Conservation (phyloP, 2,113 vertebrate genomes). For the Puffinus mauretanicus region DNA sequence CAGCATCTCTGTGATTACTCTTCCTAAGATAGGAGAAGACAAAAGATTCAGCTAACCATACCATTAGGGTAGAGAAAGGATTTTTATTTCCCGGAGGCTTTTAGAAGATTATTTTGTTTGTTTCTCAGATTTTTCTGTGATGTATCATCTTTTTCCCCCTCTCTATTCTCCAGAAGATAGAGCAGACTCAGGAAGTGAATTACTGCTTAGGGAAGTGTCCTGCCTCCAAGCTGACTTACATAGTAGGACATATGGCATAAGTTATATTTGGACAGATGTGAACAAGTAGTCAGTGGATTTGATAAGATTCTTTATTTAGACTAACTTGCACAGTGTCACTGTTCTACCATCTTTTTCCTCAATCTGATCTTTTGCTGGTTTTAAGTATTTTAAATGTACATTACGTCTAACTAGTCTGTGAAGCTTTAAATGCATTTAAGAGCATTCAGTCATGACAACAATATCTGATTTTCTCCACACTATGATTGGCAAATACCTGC, state of each 20-base stretch:
- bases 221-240: conserved; percentile 66
- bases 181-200: conserved; percentile 60
- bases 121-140: conserved; percentile 26
- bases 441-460: not conserved
- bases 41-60: not conserved
- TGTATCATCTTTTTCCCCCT: not conserved
- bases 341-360: conserved; percentile 46
- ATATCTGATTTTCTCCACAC: not conserved
- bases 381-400: conserved; percentile 4
- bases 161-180: conserved; percentile 35
- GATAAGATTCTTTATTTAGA: conserved; percentile 70
- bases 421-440: conserved; percentile 6
- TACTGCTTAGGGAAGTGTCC: conserved; percentile 61
- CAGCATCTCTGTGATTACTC: not conserved
- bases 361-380: conserved; percentile 47
- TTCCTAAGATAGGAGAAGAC: not conserved
- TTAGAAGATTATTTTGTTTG: conserved; percentile 36
- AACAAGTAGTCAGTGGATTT: conserved; percentile 68
- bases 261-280: conserved; percentile 70
- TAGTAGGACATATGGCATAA: conserved; percentile 64
- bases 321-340: conserved; percentile 57
- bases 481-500: conserved; percentile 1
- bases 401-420: not conserved
- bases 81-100: conserved; percentile 18
- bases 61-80: not conserved